A percentile compares a stretch with the other conserved stretches of the same genome.
Conservation (phyloP, 2,888 invertebrate species). For the Catocala fraxini region DNA sequence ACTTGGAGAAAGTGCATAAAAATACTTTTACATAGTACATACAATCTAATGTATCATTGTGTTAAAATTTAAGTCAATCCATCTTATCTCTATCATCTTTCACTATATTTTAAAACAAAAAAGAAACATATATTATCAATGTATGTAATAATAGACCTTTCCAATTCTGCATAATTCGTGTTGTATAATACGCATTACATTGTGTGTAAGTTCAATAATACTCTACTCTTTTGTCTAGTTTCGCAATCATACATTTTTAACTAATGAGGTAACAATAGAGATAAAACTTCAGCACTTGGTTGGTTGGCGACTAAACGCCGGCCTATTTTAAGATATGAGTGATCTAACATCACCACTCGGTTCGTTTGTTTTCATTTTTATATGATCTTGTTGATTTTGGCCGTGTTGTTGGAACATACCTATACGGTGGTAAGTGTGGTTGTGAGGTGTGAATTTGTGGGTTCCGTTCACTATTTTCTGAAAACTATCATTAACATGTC, state of each 20-base stretch:
- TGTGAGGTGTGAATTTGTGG: not conserved
- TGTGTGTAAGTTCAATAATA: too few relatives aligned
- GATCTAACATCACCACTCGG: conserved; percentile 52
- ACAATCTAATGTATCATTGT: too few relatives aligned
- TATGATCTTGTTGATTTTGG: conserved; percentile 65
- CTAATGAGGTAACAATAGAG: not conserved
- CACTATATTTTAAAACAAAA: too few relatives aligned
- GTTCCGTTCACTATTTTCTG: conserved; percentile 18
- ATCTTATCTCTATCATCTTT: too few relatives aligned
- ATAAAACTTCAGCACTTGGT: conserved; percentile 1
- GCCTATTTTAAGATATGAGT: conserved; percentile 60
- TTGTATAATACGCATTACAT: too few relatives aligned
- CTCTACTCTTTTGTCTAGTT: not conserved
- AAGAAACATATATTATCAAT: too few relatives aligned
- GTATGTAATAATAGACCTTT: too few relatives aligned
- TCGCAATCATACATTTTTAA: not conserved
- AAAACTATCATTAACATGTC: too few relatives aligned
- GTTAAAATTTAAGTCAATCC: too few relatives aligned
- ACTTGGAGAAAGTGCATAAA: too few relatives aligned
- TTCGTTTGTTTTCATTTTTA: conserved; percentile 62
- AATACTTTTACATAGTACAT: too few relatives aligned
- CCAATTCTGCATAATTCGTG: too few relatives aligned
- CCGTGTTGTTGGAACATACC: conserved; percentile 49
- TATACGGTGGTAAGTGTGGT: conserved; percentile 4
- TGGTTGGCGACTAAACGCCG: conserved; percentile 9